Evolutionary conservation across 2,888 invertebrate species (phyloP).

Genomic region (Archips xylosteana): DNA sequence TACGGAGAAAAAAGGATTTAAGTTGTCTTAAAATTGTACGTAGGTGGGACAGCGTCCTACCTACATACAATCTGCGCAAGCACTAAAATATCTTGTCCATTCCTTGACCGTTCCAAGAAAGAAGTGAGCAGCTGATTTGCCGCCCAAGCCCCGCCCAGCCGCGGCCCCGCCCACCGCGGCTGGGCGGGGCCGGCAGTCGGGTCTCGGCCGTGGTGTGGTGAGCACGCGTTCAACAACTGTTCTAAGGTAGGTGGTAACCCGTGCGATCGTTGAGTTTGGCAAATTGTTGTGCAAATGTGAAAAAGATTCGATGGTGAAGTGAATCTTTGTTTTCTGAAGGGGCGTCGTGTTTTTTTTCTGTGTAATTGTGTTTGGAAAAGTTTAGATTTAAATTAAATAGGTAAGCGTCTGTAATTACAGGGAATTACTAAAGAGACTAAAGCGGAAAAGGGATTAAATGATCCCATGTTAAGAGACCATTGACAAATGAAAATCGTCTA

Average conservation of each 20-base stretch:
- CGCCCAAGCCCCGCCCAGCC: conserved; percentile 68
- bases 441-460: too few species aligned
- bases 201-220: conserved; percentile 50
- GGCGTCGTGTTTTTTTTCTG: too few species aligned
- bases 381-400: too few species aligned
- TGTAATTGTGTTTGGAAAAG: too few species aligned
- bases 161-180: conserved; percentile 68
- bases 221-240: conserved; percentile 44
- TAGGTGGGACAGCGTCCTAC: not conserved
- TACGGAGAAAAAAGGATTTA: too few species aligned
- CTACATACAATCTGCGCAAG: conserved; percentile 36
- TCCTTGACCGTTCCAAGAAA: conserved; percentile 72
- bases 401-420: too few species aligned
- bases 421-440: too few species aligned
- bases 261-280: not conserved
- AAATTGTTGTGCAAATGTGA: not conserved
- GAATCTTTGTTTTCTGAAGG: too few species aligned
- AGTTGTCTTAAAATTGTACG: too few species aligned
- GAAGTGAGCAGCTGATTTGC: conserved; percentile 71
- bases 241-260: conserved; percentile 29
- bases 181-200: conserved; percentile 71
- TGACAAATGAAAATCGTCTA: too few species aligned
- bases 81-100: conserved; percentile 51
- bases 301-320: too few species aligned
- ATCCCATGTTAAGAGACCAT: too few species aligned